Base-by-base conservation (phyloP, 1,140 invertebrate species). In the Diachasmimorpha longicaudata region DNA sequence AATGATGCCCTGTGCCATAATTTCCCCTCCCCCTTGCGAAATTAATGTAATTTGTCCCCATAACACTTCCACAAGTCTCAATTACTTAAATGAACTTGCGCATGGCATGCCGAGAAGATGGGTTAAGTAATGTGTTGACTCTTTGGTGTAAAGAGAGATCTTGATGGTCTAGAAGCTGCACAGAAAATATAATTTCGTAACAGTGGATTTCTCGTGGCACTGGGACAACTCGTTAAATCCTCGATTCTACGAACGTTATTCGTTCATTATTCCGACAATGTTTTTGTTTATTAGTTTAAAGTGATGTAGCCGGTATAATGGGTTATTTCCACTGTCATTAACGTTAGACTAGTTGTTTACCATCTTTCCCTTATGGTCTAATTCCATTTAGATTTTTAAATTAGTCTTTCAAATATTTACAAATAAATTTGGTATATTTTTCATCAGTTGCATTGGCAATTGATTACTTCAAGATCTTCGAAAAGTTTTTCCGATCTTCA, bases 131-230 rank as follows among this genome's bases (percentile, higher is more conserved):
- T 31, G 19, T 63, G 23, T 63, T 63, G 58, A 63, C 58, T 63
- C 58, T 58, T n/a, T 19, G 23, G 11, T 63, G 19, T 63, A 63
- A 52, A 52, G n/a, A 52, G 48, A 52, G 48, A n/a, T 52, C 48
- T 52, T 52, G 48, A 9, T 52, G 23, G 58, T 23, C 23, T 63
- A 63, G 58, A 31, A 63, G 19, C 58, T 63, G 19, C 52, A 63
- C 58, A 5, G 58, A 25, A n/a, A n/a, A 63, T 63, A 63, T 63
- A 25, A 63, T 63, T 63, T 63, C 58, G 58, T 63, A 63, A 63
- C 21, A 63, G 58, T 63, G 58, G 19, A 63, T 63, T 63, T 19
- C 58, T 63, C 58, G 5, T 23, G 58, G 58, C 23, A 63, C 19
- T 63, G 58, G 8, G 4, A 23, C 10, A 23, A 63, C 58, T 63